Percentiles rank a stretch among this genome's conserved stretches.
These are phyloP conservation scores for Onychomys torridus DNA, from an alignment of 2,797 vertebrate genomes.

Conservation along the genomic window DNA sequence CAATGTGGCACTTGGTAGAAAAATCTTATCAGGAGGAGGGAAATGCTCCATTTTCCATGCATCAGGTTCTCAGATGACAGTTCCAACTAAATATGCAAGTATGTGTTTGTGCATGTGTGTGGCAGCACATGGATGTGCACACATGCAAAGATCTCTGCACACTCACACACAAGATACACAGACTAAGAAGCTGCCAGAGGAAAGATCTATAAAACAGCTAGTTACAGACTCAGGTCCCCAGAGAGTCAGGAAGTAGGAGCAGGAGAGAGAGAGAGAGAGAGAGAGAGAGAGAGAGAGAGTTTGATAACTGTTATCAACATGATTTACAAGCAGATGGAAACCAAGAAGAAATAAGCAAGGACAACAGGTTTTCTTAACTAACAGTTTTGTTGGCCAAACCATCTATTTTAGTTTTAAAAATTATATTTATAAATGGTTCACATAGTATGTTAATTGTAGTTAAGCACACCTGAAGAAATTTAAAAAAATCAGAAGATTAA, in stretches of 20 bases:
- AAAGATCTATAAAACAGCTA: neutral
- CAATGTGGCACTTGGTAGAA: neutral
- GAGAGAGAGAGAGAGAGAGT: neutral
- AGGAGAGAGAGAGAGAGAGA: too few species aligned
- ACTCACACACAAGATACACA: neutral
- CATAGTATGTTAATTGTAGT: neutral
- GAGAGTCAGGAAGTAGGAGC: neutral
- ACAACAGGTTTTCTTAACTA: neutral
- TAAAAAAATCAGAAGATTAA: neutral
- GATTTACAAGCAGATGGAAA: neutral
- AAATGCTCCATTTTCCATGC: neutral
- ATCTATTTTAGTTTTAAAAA: neutral
- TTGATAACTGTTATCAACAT: neutral
- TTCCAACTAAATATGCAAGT: neutral
- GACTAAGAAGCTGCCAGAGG: neutral
- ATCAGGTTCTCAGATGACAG: neutral
- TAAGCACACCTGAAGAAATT: neutral
- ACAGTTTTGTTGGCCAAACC: neutral
- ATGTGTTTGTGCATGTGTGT: neutral
- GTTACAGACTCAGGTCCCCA: neutral
- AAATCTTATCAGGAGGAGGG: neutral
- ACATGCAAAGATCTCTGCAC: rapidly evolving
- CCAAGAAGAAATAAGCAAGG: neutral
- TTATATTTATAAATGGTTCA: neutral
- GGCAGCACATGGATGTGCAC: rapidly evolving